Evolutionary conservation across 2,113 vertebrate species (phyloP).

Genomic region (Vombatus ursinus): DNA sequence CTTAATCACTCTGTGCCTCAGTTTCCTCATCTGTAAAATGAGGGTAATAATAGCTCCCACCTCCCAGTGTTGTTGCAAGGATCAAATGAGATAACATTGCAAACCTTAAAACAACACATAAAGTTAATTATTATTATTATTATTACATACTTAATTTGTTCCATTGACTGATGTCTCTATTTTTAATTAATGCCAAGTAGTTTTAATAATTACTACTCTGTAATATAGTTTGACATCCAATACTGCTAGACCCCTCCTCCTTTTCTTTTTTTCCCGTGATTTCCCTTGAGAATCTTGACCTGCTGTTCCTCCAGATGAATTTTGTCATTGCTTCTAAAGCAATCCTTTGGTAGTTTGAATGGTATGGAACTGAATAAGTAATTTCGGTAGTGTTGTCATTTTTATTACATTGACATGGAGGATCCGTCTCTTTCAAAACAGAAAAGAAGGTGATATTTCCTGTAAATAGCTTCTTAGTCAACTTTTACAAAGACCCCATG

Average conservation of each 20-base stretch:
- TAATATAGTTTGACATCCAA: background rate
- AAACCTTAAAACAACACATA: background rate
- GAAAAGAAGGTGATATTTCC: background rate
- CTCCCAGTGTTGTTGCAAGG: background rate
- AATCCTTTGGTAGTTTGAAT: background rate
- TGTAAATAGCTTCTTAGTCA: background rate
- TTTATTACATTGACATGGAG: background rate
- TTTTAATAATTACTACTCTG: background rate
- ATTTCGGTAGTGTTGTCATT: background rate
- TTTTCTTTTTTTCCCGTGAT: background rate
- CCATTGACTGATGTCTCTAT: background rate
- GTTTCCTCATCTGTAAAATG: background rate
- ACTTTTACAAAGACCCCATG: background rate
- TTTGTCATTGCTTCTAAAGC: background rate
- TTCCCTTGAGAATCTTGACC: background rate
- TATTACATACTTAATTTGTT: background rate
- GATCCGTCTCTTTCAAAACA: background rate
- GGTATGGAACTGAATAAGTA: background rate
- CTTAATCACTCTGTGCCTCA: background rate
- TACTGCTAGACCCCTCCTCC: background rate
- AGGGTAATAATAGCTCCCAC: background rate
- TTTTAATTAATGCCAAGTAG: background rate
- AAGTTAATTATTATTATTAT: background rate
- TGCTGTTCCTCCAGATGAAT: background rate
- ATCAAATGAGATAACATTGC: background rate